Evolutionary conservation across 2,888 invertebrate genomes (phyloP).

Genomic region (Mesochorus sp.): DNA sequence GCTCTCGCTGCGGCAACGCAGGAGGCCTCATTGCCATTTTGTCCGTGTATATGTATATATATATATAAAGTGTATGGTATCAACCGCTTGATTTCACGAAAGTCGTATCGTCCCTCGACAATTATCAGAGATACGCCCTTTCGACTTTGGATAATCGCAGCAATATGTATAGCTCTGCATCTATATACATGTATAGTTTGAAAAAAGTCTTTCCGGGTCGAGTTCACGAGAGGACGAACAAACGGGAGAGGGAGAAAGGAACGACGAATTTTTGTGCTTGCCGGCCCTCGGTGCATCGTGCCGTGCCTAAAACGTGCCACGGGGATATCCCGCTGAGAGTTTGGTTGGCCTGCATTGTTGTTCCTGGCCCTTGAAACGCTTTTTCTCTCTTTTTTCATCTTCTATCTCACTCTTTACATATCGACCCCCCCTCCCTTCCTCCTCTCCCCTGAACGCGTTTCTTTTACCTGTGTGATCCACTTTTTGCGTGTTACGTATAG

Average conservation of each 20-base stretch:
- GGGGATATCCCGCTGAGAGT: constrained; percentile 74
- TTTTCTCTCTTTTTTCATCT: constrained; percentile 10
- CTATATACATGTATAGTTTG: not conserved
- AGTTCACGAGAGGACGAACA: constrained; percentile 5
- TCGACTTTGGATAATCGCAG: not conserved
- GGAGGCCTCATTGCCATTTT: constrained; percentile 56
- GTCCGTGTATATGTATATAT: not conserved
- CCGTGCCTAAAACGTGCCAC: constrained; percentile 72
- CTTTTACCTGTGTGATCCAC: constrained; percentile 57
- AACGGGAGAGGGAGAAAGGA: constrained; percentile 7
- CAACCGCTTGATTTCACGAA: too few relatives aligned
- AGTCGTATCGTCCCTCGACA: not conserved
- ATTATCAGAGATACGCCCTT: constrained; percentile 4
- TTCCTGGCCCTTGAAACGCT: constrained; percentile 69
- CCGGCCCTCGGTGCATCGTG: constrained; percentile 62
- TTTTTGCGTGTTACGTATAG: constrained; percentile 26
- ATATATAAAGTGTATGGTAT: too few relatives aligned
- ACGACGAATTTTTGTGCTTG: constrained; percentile 17
- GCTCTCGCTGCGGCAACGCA: constrained; percentile 55
- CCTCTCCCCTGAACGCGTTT: constrained; percentile 8
- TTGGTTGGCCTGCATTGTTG: constrained; percentile 75
- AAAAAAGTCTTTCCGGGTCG: not conserved
- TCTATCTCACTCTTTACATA: constrained; percentile 1
- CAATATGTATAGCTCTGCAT: not conserved
- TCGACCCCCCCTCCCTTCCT: not conserved